phyloP scores from a whole-genome alignment of 2,113 vertebrate genomes.

The Bambusicola thoracicus region DNA sequence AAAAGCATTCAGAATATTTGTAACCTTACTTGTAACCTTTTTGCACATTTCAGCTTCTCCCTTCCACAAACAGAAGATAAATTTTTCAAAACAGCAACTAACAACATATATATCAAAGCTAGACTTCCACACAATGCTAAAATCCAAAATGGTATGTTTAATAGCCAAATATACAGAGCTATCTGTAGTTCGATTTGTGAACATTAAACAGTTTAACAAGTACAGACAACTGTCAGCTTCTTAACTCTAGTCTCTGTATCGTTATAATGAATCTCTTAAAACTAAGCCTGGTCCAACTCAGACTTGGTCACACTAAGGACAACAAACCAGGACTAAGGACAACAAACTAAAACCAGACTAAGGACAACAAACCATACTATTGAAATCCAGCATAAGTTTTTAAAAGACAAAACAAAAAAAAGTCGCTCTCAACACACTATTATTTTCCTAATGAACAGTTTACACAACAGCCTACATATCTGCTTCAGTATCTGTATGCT shows the following conservation, averaged over 20 bases:
- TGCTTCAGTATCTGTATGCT: neutral
- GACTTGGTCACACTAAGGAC: neutral
- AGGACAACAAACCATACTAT: fast-evolving
- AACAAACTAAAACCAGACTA: too few relatives aligned
- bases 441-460: neutral
- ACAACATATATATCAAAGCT: neutral
- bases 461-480: neutral
- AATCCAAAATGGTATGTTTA: neutral
- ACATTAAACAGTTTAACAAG: fast-evolving
- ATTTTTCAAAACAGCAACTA: neutral
- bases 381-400: fast-evolving
- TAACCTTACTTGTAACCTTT: too few relatives aligned
- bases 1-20: neutral
- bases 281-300: neutral
- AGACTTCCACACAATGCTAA: neutral
- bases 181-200: neutral
- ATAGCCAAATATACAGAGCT: neutral
- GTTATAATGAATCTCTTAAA: neutral
- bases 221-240: neutral
- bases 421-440: neutral
- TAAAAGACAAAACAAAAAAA: neutral
- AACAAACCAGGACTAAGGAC: too few relatives aligned
- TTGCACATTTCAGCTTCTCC: too few relatives aligned
- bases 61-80: neutral
- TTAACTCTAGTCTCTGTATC: neutral